phyloP scores from a whole-genome alignment of 53 echinoderm and acorn worm genomes.

The Echinometra lucunter region DNA sequence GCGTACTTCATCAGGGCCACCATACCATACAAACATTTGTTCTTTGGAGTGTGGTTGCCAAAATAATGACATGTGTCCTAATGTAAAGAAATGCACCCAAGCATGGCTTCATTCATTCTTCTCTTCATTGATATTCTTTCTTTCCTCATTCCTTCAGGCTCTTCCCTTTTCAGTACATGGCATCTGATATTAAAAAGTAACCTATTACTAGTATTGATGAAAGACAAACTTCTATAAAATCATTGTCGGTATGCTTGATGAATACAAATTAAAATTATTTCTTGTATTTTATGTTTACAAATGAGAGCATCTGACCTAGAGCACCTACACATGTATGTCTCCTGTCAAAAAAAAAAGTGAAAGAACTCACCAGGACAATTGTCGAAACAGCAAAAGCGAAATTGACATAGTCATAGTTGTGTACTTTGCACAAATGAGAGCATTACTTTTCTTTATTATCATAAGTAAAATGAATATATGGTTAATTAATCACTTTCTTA shows the following conservation, averaged over 20 bases:
- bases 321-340: no score
- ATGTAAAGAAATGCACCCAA: slow-evolving; percentile 2
- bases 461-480: background rate
- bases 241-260: background rate
- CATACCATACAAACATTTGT: background rate
- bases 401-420: no score
- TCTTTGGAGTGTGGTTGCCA: slow-evolving; percentile 54
- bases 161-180: background rate
- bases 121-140: background rate
- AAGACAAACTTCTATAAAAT: background rate
- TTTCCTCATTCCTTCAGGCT: background rate
- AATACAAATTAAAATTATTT: background rate
- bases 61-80: slow-evolving; percentile 37
- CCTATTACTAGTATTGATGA: background rate
- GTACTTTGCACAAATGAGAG: no score
- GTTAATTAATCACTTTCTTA: no score
- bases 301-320: no score
- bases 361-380: no score
- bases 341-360: no score
- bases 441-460: background rate
- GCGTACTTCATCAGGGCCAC: no score
- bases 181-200: background rate
- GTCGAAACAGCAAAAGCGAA: no score
- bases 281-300: background rate
- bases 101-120: background rate